phyloP scores from a whole-genome alignment of 2,888 invertebrate species.

The Athalia cordata region DNA sequence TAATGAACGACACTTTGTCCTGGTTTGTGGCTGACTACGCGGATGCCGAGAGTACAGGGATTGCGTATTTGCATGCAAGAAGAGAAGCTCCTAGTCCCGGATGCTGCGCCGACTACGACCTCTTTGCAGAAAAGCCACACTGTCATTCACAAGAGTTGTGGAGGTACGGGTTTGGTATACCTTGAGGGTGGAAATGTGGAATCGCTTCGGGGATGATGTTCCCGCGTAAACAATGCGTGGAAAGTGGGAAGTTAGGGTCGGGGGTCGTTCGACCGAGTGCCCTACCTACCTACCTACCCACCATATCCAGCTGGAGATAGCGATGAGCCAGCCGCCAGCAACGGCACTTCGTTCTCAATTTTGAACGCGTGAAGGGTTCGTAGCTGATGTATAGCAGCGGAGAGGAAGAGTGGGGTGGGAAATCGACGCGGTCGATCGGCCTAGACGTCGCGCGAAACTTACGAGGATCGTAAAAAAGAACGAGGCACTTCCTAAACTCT shows the following conservation, averaged over 20 bases:
- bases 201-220: slow-evolving; percentile 53
- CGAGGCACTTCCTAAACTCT: slow-evolving; percentile 40
- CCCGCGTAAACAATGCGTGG: slow-evolving; percentile 56
- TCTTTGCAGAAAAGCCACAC: neutral
- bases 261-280: slow-evolving; percentile 30
- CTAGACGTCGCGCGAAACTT: slow-evolving; percentile 34
- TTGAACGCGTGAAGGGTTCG: slow-evolving; percentile 16
- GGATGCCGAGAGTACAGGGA: neutral
- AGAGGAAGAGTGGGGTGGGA: neutral
- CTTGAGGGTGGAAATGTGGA: neutral
- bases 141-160: neutral
- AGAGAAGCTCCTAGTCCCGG: neutral
- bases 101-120: neutral
- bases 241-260: neutral
- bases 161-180: neutral
- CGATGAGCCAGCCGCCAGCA: neutral
- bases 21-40: slow-evolving; percentile 49
- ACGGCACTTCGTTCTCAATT: slow-evolving; percentile 25
- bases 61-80: slow-evolving; percentile 53
- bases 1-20: slow-evolving; percentile 63
- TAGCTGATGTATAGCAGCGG: slow-evolving; percentile 4
- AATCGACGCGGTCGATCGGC: slow-evolving; percentile 21
- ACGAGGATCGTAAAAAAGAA: slow-evolving; percentile 33
- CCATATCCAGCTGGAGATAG: neutral
- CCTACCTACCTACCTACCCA: neutral